Evolutionary conservation across 2,888 invertebrate species (phyloP), one percentile per base, ranked within the genome.

Genomic region (Trachelus troglodyta): DNA sequence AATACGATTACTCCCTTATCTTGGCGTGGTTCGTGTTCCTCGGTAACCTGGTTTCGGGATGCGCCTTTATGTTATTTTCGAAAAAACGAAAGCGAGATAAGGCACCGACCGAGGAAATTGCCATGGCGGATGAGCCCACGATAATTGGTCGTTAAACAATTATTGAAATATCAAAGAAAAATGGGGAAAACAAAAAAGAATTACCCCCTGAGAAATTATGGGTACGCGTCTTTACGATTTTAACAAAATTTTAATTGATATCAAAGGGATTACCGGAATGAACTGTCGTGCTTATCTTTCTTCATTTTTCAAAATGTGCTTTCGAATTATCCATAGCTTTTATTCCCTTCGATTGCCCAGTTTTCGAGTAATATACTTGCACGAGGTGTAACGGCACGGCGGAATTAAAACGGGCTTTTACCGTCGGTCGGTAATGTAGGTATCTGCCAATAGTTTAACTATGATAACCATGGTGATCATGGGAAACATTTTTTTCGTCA

Each of bases 31-130:
- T 96, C 81, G 96, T 96, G 1, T 96, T 97, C 79, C 92, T 94
- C 34, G 93, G 95, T 75, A 96, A 96, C 89, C 88, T 96, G 12
- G 89, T 94, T 69, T 94, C 96, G 15, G 96, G 96, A 1, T 92
- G 94, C 12, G 93, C 95, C 76, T 97, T 97, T 90, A 94, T 97
- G 85, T 93, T 96, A 92, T 96, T 95, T 89, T 97, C 97, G 0
- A 94, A 96, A 79, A 97, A 97, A 90, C 94, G 96, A 91, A 97
- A 97, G 93, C 95, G 97, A 1, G 95, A 95, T 83, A 95, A 96
- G 87, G 96, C 96, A 1, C 95, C 96, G 6, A 95, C 94, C n/a
- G 96, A 96, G 82, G 96, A 97, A 88, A 93, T 96, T 69, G 97
- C 96, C 1, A 95, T 96, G 94, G 97, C 96, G 9, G 97, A 97